Percentiles rank a stretch among this genome's conserved stretches.
Evolutionary conservation across 1,140 invertebrate species (phyloP).

Genomic region (Aleiodes sp.): DNA sequence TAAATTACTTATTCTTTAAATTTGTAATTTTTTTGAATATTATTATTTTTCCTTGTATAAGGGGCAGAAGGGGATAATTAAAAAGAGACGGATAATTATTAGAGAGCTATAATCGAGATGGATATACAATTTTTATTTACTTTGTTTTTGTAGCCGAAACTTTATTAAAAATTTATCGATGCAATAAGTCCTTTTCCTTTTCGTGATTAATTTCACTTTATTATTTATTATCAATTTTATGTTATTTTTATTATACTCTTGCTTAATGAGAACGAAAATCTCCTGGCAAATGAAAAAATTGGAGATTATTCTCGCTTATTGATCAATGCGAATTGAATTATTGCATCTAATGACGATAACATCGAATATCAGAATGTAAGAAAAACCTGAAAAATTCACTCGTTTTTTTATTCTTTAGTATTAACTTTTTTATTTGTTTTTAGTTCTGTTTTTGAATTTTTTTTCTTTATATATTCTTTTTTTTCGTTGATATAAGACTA

Average conservation of each 20-base stretch:
- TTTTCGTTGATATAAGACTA: conserved; percentile 16
- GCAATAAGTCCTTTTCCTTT: no score
- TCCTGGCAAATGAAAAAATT: neutral
- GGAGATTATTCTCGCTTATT: conserved; percentile 5
- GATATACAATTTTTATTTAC: conserved; percentile 4
- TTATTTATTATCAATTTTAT: neutral
- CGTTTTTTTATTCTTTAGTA: neutral
- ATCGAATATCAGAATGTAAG: conserved; percentile 21
- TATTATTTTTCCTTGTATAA: neutral
- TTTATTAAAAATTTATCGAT: neutral
- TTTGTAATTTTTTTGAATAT: neutral
- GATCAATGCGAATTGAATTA: neutral
- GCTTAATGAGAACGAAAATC: conserved; percentile 1
- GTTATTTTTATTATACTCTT: neutral
- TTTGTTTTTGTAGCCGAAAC: neutral
- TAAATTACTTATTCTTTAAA: neutral
- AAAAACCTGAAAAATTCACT: conserved; percentile 23
- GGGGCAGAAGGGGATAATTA: neutral
- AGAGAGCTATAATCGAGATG: conserved; percentile 25
- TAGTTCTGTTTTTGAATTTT: no score
- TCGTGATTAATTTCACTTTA: no score
- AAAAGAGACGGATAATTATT: conserved; percentile 19
- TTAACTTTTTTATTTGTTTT: neutral
- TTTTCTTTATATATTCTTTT: neutral
- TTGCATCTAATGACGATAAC: conserved; percentile 9